Conservation (phyloP, 2,888 invertebrate species). For the Dryobotodes eremita region DNA sequence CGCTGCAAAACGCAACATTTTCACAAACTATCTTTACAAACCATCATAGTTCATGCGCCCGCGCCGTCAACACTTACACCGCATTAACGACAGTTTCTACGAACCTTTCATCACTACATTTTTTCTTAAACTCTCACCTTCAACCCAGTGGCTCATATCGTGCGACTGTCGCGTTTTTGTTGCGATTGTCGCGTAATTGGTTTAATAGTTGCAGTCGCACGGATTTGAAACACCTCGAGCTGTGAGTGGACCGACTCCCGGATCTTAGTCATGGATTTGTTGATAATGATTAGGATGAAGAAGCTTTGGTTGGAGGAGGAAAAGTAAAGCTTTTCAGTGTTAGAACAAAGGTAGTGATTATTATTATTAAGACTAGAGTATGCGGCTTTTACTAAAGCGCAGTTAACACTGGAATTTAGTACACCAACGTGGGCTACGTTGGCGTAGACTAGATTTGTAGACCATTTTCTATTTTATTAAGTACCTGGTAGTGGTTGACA, state of each 20-base stretch:
- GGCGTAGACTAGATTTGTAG: too few relatives aligned
- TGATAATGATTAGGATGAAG: slow-evolving; percentile 23
- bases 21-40: neutral
- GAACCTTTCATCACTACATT: slow-evolving; percentile 59
- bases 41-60: slow-evolving; percentile 2
- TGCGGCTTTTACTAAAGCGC: neutral
- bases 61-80: slow-evolving; percentile 44
- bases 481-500: too few relatives aligned
- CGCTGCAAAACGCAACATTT: neutral
- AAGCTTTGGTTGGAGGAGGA: neutral
- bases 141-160: slow-evolving; percentile 77
- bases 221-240: slow-evolving; percentile 64
- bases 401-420: neutral
- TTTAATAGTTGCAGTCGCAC: slow-evolving; percentile 70
- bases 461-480: too few relatives aligned
- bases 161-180: slow-evolving; percentile 74
- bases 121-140: slow-evolving; percentile 72
- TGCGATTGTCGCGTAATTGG: slow-evolving; percentile 77
- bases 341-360: neutral
- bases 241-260: slow-evolving; percentile 75
- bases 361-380: neutral
- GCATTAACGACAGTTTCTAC: slow-evolving; percentile 61
- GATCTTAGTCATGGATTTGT: slow-evolving; percentile 63
- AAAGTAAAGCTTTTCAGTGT: neutral
- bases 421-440: neutral